A percentile compares a stretch with the other conserved stretches of the same genome.
Conservation (phyloP, 2,797 vertebrate genomes). For the Margarornis squamiger region DNA sequence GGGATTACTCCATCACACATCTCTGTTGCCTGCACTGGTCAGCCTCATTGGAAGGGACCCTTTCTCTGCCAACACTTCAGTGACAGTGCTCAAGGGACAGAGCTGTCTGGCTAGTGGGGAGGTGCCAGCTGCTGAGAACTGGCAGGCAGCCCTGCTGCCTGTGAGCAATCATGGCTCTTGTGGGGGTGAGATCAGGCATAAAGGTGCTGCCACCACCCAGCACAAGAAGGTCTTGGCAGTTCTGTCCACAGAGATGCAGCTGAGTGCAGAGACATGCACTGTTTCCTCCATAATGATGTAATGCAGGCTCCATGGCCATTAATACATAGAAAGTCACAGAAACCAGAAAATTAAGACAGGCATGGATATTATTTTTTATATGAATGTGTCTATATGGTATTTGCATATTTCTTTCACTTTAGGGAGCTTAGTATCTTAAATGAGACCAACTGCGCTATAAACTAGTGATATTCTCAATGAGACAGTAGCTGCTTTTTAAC, state of each 20-base stretch:
- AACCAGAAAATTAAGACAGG: neutral
- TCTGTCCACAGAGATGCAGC: neutral
- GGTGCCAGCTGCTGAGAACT: neutral
- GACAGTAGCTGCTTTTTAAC: neutral
- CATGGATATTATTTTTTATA: neutral
- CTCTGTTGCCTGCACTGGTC: neutral
- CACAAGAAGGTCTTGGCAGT: neutral
- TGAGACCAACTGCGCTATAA: neutral
- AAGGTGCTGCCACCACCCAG: neutral
- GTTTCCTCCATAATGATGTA: neutral
- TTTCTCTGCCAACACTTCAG: neutral
- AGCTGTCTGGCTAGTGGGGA: neutral
- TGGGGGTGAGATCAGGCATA: rapidly evolving
- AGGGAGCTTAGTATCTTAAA: neutral
- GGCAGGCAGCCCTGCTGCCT: rapidly evolving
- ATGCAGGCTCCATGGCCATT: rapidly evolving
- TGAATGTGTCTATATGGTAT: neutral
- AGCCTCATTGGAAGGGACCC: neutral
- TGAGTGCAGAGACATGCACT: neutral
- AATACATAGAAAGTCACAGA: neutral
- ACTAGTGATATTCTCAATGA: neutral
- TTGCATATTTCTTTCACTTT: neutral
- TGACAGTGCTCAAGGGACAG: neutral
- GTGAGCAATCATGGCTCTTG: rapidly evolving
- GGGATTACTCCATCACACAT: neutral